phyloP scores from a whole-genome alignment of 2,888 invertebrate species.

The Eledona agricola region DNA sequence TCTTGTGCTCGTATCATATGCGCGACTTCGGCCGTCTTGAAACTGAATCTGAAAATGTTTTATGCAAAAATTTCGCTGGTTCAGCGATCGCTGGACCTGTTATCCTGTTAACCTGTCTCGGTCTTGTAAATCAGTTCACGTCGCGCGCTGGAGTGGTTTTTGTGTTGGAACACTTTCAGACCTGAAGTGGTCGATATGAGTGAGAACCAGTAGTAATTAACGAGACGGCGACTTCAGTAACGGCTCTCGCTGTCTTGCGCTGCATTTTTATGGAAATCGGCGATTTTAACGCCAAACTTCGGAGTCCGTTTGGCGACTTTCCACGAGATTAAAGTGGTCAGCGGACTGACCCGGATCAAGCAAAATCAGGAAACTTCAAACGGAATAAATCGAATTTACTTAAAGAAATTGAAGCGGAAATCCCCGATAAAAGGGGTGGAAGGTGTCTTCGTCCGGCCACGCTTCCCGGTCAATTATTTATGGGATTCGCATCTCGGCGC shows the following conservation, averaged over 20 bases:
- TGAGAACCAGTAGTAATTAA: conserved; percentile 15
- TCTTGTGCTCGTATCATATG: too few species aligned
- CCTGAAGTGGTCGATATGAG: conserved; percentile 3
- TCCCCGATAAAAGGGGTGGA: conserved; percentile 9
- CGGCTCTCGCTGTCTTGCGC: conserved; percentile 5
- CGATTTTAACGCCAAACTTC: too few species aligned
- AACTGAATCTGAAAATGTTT: conserved; percentile 15
- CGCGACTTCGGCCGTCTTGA: too few species aligned
- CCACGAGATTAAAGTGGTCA: conserved; percentile 45
- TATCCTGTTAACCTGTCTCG: too few species aligned
- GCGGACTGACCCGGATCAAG: conserved; percentile 28
- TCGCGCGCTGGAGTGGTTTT: too few species aligned
- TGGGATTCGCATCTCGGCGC: conserved; percentile 9
- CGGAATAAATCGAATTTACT: conserved; percentile 32
- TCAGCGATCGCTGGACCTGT: too few species aligned
- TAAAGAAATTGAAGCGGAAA: conserved; percentile 25
- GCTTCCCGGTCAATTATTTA: conserved; percentile 16
- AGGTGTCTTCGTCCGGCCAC: conserved; percentile 13
- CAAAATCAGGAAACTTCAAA: conserved; percentile 29
- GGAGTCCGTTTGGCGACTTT: too few species aligned
- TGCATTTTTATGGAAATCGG: conserved; percentile 9
- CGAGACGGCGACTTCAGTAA: conserved; percentile 10
- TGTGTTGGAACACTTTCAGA: conserved; percentile 10
- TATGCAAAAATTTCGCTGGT: conserved; percentile 27
- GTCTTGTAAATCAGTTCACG: too few species aligned